Base-by-base conservation (phyloP, 2,888 invertebrate genomes). In the Bombylius major region DNA sequence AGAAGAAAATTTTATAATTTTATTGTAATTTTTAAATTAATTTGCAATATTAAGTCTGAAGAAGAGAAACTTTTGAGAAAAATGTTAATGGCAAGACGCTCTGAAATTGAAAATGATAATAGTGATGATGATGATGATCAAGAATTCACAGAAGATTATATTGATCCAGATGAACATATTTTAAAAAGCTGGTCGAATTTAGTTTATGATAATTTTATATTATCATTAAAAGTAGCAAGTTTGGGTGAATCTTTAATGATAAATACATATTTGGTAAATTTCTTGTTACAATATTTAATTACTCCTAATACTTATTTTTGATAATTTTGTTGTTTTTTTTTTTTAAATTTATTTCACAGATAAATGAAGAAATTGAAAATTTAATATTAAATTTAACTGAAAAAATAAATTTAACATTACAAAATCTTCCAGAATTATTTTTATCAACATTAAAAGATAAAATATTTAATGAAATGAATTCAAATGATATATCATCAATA, bases 61-160 rank as follows among this genome's bases (percentile, higher is more conserved):
- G 12, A 42, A 42, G 39, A 42, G 12, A 42, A 42, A 42, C 6
- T 36, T 36, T n/a, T 5, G 14, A 47, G 36, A 14, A 7, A 23
- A 42, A 36, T 36, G 36, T 8, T 9, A 9, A 36, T 36, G 36
- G 9, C 36, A 9, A 48, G 48, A 8, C 55, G 59, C 11, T 23
- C 47, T 5, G 33, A 58, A 36, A 59, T 42, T 13, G 42, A 57
- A 11, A 64, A 67, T 32, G 48, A 54, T 8, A 51, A 50, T 39
- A 32, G 47, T 12, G 44, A 5, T 13, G 53, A 50, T n/a, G 56
- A 56, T 5, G 69, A 70, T 44, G 59, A 59, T 39, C 67, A 69
- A 23, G 70, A 71, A 55, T 58, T 65, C 5, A 67, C 67, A 4
- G 69, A 71, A 50, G 69, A 71, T 53, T 69, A 67, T 52, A 68